Conservation (phyloP, 1,140 invertebrate genomes). For the Zaprionus vittiger region DNA sequence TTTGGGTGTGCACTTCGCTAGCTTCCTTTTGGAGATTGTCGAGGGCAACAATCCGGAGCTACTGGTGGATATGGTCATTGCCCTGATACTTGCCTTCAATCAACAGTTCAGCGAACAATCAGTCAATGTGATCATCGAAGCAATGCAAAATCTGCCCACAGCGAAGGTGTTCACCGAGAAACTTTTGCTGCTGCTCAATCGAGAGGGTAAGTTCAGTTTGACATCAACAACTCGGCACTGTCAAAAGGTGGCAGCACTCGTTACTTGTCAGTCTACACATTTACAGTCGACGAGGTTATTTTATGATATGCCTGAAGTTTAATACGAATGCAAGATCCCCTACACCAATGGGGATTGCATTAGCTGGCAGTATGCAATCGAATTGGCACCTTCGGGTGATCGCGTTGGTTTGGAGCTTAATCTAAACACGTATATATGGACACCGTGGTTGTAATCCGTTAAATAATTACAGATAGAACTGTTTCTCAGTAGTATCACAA, state of each 20-base stretch:
- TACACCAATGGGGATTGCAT: too few relatives aligned
- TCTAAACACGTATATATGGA: too few relatives aligned
- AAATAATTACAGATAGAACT: background rate
- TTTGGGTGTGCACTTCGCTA: slow-evolving; percentile 91
- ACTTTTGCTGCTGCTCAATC: slow-evolving; percentile 92
- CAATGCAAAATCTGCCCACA: slow-evolving; percentile 88
- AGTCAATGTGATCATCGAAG: slow-evolving; percentile 91
- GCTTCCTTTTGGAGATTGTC: slow-evolving; percentile 91
- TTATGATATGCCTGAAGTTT: too few relatives aligned
- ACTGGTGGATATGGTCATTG: slow-evolving; percentile 93
- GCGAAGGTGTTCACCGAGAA: slow-evolving; percentile 96
- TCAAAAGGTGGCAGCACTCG: too few relatives aligned
- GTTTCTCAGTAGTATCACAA: too few relatives aligned
- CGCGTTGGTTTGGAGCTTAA: too few relatives aligned
- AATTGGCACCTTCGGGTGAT: too few relatives aligned
- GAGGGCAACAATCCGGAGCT: slow-evolving; percentile 92
- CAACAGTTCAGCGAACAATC: slow-evolving; percentile 90
- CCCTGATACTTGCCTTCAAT: slow-evolving; percentile 94
- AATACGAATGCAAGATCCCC: too few relatives aligned
- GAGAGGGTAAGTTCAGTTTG: slow-evolving; percentile 89
- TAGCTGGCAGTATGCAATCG: too few relatives aligned
- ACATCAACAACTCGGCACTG: too few relatives aligned
- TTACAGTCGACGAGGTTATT: too few relatives aligned
- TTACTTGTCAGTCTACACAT: too few relatives aligned
- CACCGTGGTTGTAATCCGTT: background rate